phyloP scores from a whole-genome alignment of 2,797 vertebrate genomes.

The Sebastes itinus region DNA sequence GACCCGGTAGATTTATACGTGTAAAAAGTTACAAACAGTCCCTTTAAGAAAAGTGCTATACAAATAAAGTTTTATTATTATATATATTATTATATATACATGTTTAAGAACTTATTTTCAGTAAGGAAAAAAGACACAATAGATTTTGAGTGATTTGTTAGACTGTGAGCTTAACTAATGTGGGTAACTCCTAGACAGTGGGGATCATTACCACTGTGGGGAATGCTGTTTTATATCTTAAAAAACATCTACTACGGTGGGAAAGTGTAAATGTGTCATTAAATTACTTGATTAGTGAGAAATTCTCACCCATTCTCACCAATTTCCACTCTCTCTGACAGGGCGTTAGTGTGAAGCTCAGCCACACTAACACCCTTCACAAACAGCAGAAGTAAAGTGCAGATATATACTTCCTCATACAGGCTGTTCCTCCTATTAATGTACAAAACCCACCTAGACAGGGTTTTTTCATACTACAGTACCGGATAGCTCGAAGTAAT shows the following conservation, averaged over 20 bases:
- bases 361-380: background rate
- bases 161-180: background rate
- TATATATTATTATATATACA: background rate
- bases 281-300: background rate
- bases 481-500: background rate
- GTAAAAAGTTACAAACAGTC: too few relatives aligned
- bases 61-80: background rate
- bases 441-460: background rate
- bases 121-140: background rate
- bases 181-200: background rate
- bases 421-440: background rate
- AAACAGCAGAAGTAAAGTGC: conserved; percentile 6
- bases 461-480: background rate
- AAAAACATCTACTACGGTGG: background rate
- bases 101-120: too few relatives aligned
- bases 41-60: background rate
- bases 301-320: background rate
- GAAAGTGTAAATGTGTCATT: background rate
- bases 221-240: background rate
- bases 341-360: background rate
- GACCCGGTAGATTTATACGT: too few relatives aligned
- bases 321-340: background rate
- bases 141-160: background rate
- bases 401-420: conserved; percentile 26
- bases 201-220: background rate